Base-by-base conservation (phyloP, 2,888 invertebrate genomes). In the Osmoderma eremita region DNA sequence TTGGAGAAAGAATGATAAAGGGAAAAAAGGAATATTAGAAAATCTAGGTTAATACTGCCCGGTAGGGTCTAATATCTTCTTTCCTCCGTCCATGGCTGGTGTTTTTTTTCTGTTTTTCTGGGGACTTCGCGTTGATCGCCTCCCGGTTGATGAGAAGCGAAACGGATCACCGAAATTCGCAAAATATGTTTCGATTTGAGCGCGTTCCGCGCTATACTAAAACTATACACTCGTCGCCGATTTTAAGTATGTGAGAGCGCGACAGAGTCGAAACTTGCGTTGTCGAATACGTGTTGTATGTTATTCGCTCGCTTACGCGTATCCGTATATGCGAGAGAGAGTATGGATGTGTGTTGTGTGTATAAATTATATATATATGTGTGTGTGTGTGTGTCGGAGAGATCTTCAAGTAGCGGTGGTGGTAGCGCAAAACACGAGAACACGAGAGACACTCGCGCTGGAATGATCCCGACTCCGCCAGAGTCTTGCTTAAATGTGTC, bases 51-150 rank as follows among this genome's bases (percentile, higher is more conserved):
- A 81, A 71, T 81, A 81, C 71, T 81, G 80, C 63, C 81, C 81
- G 66, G 82, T 82, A 36, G 82, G 82, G 72, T 82, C 82, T 65
- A 82, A 72, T 58, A 74, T 70, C 74, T 82, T 76, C 69, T 76
- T 81, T 72, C 80, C 82, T 68, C 80, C 80, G 77, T 80, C 79
- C 82, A 82, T 83, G 64, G 72, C 56, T 22, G 36, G 45, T 20
- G 39, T 24, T 58, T 58, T 42, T 58, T 61, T 61, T 30, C 45
- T 45, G 30, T 45, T 45, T 24, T 41, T 20, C 39, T 58, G 48
- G 62, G 30, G 30, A 48, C 39, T 39, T 30, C 50, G 39, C 63
- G 63, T 39, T 39, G 24, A 50, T 50, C 39, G 42, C 45, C 10
- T 63, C 63, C 50, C 17, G 49, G 24, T 50, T 50, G 15, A 30